A percentile compares a stretch with the other conserved stretches of the same genome.
These are phyloP conservation scores for Temnothorax nylanderi DNA, from an alignment of 1,140 invertebrate genomes.

Conservation along the genomic window DNA sequence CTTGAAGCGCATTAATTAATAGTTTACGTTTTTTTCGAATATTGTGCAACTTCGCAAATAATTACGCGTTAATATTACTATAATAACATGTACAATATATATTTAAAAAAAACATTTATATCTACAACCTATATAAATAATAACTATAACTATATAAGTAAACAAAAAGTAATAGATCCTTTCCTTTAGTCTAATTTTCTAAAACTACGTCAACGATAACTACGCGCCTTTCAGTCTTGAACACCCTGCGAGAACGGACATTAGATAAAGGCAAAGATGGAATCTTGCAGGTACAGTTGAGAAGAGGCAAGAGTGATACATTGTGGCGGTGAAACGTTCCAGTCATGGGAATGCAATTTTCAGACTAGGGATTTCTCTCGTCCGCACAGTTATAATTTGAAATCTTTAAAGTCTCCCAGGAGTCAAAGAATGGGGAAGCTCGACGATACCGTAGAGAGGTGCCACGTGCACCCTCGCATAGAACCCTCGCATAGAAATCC, in stretches of 20 bases:
- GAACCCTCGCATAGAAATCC: neutral
- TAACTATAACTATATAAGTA: no score
- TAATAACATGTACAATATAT: neutral
- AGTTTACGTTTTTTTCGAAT: neutral
- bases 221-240: neutral
- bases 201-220: neutral
- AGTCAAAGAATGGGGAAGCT: neutral
- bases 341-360: conserved; percentile 60
- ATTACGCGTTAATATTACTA: neutral
- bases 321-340: conserved; percentile 32
- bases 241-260: neutral
- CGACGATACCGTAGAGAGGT: neutral
- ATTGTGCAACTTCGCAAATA: neutral
- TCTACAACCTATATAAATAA: neutral
- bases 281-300: neutral
- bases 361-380: conserved; percentile 1
- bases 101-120: neutral
- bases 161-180: neutral
- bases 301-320: conserved; percentile 12
- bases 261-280: neutral
- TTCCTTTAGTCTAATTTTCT: neutral
- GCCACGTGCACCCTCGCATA: neutral
- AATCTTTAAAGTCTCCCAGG: conserved; percentile 53
- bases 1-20: neutral
- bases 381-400: conserved; percentile 27